Conservation (phyloP, 2,888 invertebrate species). For the Stenichneumon culpator region DNA sequence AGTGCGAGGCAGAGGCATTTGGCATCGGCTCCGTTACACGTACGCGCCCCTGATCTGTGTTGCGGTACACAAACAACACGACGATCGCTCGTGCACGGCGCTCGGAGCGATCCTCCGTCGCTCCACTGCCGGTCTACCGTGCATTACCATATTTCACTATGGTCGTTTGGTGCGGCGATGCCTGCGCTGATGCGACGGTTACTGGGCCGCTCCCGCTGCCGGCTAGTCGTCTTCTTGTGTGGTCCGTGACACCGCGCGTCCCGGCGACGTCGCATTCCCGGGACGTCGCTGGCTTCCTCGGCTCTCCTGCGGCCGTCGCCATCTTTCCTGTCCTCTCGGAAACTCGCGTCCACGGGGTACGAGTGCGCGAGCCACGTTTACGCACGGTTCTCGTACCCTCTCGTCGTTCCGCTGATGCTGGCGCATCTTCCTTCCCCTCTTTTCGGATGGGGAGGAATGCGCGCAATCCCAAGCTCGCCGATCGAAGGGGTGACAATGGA, state of each 20-base stretch:
- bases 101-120: conserved; percentile 27
- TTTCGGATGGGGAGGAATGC: not conserved
- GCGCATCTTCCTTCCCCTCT: not conserved
- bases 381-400: too few species aligned
- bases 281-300: conserved; percentile 79
- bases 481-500: conserved; percentile 3
- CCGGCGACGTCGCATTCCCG: conserved; percentile 81
- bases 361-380: too few species aligned
- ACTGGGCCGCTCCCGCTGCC: conserved; percentile 27
- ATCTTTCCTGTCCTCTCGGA: conserved; percentile 29
- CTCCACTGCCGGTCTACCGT: conserved; percentile 61
- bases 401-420: not conserved
- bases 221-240: conserved; percentile 76
- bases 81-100: conserved; percentile 43
- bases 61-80: conserved; percentile 30
- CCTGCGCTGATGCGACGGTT: conserved; percentile 47
- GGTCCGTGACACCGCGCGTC: conserved; percentile 73
- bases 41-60: conserved; percentile 5
- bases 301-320: conserved; percentile 10
- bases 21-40: conserved; percentile 5
- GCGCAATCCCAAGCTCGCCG: not conserved
- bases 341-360: not conserved
- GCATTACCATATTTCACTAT: conserved; percentile 84
- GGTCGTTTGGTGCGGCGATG: conserved; percentile 80
- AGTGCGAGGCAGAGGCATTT: conserved; percentile 22